Evolutionary conservation across 2,797 vertebrate species (phyloP).

Genomic region (Sus cebifrons): DNA sequence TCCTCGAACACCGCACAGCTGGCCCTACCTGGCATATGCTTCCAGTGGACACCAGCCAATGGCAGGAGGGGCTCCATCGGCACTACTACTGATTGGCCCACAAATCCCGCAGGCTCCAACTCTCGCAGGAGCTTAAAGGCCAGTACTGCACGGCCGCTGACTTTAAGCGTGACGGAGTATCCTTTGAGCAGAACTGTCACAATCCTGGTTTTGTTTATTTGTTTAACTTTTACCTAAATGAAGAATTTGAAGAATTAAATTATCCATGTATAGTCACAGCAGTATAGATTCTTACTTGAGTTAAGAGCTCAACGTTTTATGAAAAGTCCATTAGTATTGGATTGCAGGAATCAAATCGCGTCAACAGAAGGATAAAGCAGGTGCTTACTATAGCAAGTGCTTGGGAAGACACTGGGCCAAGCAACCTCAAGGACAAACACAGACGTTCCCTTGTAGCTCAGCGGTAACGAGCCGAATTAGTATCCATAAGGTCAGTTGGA

Average conservation of each 20-base stretch:
- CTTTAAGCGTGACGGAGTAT: fast-evolving
- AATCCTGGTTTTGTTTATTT: neutral
- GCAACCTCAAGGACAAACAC: neutral
- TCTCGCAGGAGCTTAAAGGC: neutral
- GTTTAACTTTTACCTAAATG: neutral
- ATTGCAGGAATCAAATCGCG: neutral
- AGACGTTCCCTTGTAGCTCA: no score
- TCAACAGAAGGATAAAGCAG: neutral
- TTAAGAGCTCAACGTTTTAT: neutral
- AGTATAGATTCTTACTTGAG: neutral
- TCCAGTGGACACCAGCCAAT: neutral
- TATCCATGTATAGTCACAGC: neutral
- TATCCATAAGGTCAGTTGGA: no score
- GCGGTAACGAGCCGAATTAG: no score
- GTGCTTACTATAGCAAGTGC: neutral
- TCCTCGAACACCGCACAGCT: fast-evolving
- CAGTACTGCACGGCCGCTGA: fast-evolving
- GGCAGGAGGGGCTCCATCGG: neutral
- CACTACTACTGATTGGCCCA: neutral
- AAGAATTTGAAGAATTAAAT: neutral
- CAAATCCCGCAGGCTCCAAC: neutral
- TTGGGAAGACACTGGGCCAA: neutral
- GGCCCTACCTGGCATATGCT: neutral
- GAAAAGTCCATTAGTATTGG: neutral
- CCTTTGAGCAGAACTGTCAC: fast-evolving